Base-by-base conservation (phyloP, 2,113 vertebrate genomes). In the Neotragus pygmaeus region DNA sequence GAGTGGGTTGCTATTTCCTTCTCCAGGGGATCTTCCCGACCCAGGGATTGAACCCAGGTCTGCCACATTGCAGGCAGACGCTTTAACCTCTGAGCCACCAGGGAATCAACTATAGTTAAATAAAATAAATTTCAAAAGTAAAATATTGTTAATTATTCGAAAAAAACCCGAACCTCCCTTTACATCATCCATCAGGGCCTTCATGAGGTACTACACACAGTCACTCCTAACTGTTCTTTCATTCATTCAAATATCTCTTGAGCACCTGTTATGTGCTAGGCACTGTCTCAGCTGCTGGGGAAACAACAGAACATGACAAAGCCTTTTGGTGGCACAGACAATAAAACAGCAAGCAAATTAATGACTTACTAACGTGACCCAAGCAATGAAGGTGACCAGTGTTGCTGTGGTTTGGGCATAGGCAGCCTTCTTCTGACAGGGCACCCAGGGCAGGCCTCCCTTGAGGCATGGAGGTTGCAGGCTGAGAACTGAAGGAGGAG, bases 311-410 rank as follows among this genome's bases (percentile, higher is more conserved):
- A 6, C 2, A 27, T 30, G 66, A 90, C 28, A 19, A 3, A 53
- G 3, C 33, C 39, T 83, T 53, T n/a, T 19, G 58, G 45, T 49
- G 39, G 80, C 4, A 7, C 11, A 13, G 57, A 39, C n/a, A 64
- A 0, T 53, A 36, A n/a, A 6, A 27, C 51, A 30, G 36, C 88
- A 60, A 51, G 19, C 36, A 17, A n/a, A 2, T 21, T 11, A 62
- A 21, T 15, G 2, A n/a, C 58, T 43, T 28, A 23, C 60, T 49
- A 7, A 0, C 14, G 36, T 75, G 85, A 62, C 45, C 49, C 6
- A 2, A 3, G 13, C 0, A 11, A 0, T 13, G 51, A 60, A 66
- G 39, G 28, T 62, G 7, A 4, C 5, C 21, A 6, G 2, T 33
- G 39, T 6, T 23, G 36, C 81, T 43, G 45, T 23, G 49, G 43